These are phyloP conservation scores for Melanitta fusca DNA, from an alignment of 2,797 vertebrate species.

Conservation along the genomic window DNA sequence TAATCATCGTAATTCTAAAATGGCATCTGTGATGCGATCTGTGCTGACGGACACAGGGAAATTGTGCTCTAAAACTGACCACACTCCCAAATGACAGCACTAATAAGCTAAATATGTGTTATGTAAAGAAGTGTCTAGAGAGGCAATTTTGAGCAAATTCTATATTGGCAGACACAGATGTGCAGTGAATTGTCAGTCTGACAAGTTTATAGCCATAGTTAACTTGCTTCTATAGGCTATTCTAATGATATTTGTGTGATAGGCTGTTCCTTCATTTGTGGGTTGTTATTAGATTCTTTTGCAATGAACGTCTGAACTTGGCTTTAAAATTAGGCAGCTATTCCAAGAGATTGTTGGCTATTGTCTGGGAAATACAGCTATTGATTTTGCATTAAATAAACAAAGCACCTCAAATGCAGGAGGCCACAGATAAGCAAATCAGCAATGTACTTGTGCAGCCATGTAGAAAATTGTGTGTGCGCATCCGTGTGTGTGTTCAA, in stretches of 20 bases:
- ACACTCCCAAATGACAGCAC: constrained; percentile 47
- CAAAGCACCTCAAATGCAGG: neutral
- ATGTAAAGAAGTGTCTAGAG: constrained; percentile 64
- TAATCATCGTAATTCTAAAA: constrained; percentile 39
- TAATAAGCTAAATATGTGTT: constrained; percentile 71
- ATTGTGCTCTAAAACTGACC: constrained; percentile 63
- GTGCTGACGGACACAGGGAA: neutral
- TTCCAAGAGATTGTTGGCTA: neutral
- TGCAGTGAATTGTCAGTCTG: constrained; percentile 32
- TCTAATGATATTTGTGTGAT: neutral
- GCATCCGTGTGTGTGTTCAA: neutral
- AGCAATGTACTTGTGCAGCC: neutral
- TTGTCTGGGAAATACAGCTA: constrained; percentile 14
- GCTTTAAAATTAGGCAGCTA: constrained; percentile 23
- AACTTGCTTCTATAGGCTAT: neutral
- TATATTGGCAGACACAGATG: constrained; percentile 43
- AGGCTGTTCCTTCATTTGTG: neutral
- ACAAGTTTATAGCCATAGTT: constrained; percentile 23
- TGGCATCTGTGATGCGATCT: constrained; percentile 36
- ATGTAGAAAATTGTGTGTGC: neutral
- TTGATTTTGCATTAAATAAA: constrained; percentile 56
- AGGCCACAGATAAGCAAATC: neutral
- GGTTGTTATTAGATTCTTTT: neutral
- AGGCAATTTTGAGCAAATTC: constrained; percentile 60
- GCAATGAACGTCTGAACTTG: neutral